Evolutionary conservation across 2,113 vertebrate genomes (phyloP).

Genomic region (Isichthys henryi): DNA sequence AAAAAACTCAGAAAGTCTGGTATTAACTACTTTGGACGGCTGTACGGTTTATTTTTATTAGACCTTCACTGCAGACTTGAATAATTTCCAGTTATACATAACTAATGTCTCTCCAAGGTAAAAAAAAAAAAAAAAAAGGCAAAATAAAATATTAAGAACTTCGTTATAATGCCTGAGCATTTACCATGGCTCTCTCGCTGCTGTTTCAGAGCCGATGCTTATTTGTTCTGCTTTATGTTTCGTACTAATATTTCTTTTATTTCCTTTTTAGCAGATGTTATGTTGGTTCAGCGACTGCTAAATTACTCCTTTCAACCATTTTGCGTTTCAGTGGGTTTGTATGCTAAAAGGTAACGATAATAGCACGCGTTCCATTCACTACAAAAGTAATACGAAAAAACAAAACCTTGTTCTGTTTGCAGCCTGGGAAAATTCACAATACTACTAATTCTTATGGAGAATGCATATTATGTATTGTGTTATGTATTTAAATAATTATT

Average conservation of each 20-base stretch:
- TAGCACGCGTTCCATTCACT: neutral
- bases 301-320: neutral
- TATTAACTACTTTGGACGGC: constrained; percentile 1
- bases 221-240: neutral
- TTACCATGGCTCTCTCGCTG: neutral
- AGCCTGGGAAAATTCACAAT: neutral
- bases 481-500: neutral
- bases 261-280: neutral
- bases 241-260: neutral
- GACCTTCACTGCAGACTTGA: neutral
- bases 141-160: neutral
- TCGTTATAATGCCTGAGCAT: neutral
- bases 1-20: neutral
- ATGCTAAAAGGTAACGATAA: neutral
- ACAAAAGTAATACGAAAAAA: neutral
- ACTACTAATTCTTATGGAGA: neutral
- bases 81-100: neutral
- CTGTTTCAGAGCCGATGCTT: neutral
- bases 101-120: neutral
- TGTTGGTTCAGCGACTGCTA: neutral
- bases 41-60: neutral
- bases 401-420: neutral
- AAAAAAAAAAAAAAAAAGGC: neutral
- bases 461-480: neutral
- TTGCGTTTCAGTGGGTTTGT: neutral